These are phyloP conservation scores for Madoqua kirkii DNA, from an alignment of 2,113 vertebrate genomes.

Conservation along the genomic window DNA sequence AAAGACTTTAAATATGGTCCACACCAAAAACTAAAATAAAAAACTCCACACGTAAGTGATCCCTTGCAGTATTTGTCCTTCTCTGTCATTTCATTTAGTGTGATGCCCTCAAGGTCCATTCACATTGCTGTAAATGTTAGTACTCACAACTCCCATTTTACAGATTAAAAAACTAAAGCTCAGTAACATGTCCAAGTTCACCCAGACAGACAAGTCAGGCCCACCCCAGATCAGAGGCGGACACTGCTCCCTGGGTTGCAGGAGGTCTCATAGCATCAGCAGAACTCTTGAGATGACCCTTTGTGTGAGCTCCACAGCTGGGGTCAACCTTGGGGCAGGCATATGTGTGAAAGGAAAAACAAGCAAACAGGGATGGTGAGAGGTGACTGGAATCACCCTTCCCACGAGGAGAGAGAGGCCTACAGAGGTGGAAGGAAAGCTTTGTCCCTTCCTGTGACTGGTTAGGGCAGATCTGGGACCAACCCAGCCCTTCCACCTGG, in stretches of 20 bases:
- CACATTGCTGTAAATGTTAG: neutral
- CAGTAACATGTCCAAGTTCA: neutral
- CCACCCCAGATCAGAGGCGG: neutral
- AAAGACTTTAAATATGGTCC: neutral
- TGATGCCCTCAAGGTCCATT: neutral
- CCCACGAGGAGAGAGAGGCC: neutral
- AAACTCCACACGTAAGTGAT: neutral
- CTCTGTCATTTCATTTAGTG: neutral
- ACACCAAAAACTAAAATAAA: neutral
- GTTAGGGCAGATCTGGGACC: neutral
- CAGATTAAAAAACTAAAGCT: neutral
- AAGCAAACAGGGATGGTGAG: neutral
- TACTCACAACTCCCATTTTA: neutral
- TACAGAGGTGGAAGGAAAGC: neutral
- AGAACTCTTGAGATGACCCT: neutral
- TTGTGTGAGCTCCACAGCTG: neutral
- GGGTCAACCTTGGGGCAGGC: neutral
- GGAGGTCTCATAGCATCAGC: neutral
- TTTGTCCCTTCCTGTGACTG: neutral
- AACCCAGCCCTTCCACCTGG: neutral
- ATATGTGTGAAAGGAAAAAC: neutral
- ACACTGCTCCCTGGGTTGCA: neutral
- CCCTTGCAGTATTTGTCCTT: neutral
- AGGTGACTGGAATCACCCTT: neutral
- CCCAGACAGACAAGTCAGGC: neutral